phyloP scores from a whole-genome alignment of 2,113 vertebrate genomes.

The Ascaphus truei region DNA sequence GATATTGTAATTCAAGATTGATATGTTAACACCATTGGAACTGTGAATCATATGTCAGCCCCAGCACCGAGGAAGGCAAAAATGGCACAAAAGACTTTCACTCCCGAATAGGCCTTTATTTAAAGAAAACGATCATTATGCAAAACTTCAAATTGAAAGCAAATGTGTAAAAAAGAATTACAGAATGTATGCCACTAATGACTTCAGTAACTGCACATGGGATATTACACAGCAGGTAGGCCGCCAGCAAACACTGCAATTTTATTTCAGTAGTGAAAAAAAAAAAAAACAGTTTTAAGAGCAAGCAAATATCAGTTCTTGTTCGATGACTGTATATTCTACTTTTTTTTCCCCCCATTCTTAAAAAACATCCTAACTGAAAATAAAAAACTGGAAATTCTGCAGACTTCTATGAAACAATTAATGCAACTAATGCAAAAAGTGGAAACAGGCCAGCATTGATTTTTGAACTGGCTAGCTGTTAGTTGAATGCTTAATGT shows the following conservation, averaged over 20 bases:
- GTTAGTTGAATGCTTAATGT: slow-evolving; percentile 7
- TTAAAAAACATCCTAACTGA: slow-evolving; percentile 18
- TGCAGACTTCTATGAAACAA: slow-evolving; percentile 2
- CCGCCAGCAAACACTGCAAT: slow-evolving; percentile 29
- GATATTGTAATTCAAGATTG: slow-evolving; percentile 12
- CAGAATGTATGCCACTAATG: slow-evolving; percentile 35
- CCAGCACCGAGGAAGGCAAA: slow-evolving; percentile 3
- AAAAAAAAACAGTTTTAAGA: slow-evolving; percentile 4
- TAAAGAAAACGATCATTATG: slow-evolving; percentile 38
- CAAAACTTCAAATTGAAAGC: slow-evolving; percentile 38
- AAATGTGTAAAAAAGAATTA: slow-evolving; percentile 39
- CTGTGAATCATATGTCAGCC: slow-evolving; percentile 18
- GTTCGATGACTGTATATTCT: slow-evolving; percentile 8
- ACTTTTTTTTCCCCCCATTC: not conserved
- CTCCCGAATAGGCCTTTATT: slow-evolving; percentile 33
- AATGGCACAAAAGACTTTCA: slow-evolving; percentile 34
- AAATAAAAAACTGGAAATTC: slow-evolving; percentile 12
- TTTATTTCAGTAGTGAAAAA: slow-evolving; percentile 24
- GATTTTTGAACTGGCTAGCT: slow-evolving; percentile 11
- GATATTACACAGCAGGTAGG: slow-evolving; percentile 39
- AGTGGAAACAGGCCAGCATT: not conserved
- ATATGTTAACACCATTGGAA: not conserved
- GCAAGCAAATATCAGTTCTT: slow-evolving; percentile 7
- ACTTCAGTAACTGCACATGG: slow-evolving; percentile 35
- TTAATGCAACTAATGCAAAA: not conserved